Evolutionary conservation across 1,140 invertebrate genomes (phyloP), one percentile per base, ranked within the genome.

Genomic region (Drosophila ogumai): DNA sequence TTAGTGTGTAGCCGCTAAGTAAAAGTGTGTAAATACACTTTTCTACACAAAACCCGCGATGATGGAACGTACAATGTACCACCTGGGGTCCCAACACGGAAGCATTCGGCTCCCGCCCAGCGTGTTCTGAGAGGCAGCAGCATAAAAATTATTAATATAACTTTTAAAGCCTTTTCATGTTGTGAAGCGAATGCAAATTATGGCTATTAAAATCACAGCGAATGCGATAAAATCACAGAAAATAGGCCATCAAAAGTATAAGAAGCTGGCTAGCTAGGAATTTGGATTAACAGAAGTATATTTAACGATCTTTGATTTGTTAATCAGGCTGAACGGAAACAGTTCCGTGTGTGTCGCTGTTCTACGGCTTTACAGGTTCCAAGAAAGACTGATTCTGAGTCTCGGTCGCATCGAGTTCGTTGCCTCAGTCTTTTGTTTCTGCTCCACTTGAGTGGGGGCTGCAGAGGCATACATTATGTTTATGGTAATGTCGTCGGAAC

Each of bases 171-270:
- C 31, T 74, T 41, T 54, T 59, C 31, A 59, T 58, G 66, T 59
- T 41, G 41, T 65, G 31, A 41, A 41, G 38, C 36, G 44, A 49
- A 74, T 74, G 47, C 57, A 63, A 74, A 63, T 74, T 5, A 25
- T 32, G 40, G 8, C 17, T n/a, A 68, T 77, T 60, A 60, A 76
- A 77, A 76, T 60, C 74, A 60, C 36, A 76, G 73, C 17, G 44
- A 58, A 76, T 55, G 52, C 43, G 50, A 72, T 72, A 49, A 72
- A 58, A 57, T 71, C 74, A 41, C 22, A 32, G 63, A 77, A 77
- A 67, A 77, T 77, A 77, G 74, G 74, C 74, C 81, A 80, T 72
- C 36, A 73, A 67, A 49, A 73, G 19, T 73, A 55, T 82, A 60
- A 75, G 76, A 44, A 79, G 68, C 44, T 55, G 44, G 19, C 28